Base-by-base conservation (phyloP, 2,797 vertebrate species). In the Manis pentadactyla region DNA sequence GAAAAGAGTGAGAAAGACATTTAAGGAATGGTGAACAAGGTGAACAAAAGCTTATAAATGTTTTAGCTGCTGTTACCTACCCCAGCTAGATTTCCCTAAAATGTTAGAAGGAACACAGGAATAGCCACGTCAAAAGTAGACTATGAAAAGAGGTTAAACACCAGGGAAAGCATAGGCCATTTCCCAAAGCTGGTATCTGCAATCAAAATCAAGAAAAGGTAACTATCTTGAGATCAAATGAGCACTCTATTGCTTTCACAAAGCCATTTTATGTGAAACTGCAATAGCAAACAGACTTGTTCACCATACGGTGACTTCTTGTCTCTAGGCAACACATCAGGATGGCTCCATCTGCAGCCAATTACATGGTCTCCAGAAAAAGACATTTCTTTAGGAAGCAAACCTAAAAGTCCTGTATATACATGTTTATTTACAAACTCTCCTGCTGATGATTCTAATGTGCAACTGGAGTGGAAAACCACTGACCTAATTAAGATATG, bases 241-340 rank as follows among this genome's bases (percentile, higher is more conserved):
- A 90, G 25, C 29, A 27, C 51, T 75, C 23, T 84, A 17, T 23
- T 85, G 64, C 57, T 91, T 77, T 95, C 64, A 34, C 73, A 51
- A 85, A 73, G 21, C 64, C 39, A n/a, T 79, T 96, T 82, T 87
- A 53, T 93, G 63, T 64, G 46, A 93, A 91, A 86, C 34, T 49
- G 39, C 93, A 94, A 97, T 90, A 90, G 63, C 87, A 95, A 97
- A 85, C 90, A 97, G 96, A 95, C 74, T 53, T 92, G 92, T 94
- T 94, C 96, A 97, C 74, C 90, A 89, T 77, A 93, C 78, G 59
- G 77, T 95, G 75, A 95, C 79, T 97, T 94, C 84, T 87, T 95
- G 34, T 95, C 92, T 87, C 94, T 94, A 95, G 51, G 94, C 83
- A 97, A 87, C 95, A 87, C 94, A 95, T 97, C 94, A 95, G 59